These are phyloP conservation scores for Gryllus longicercus DNA, from an alignment of 2,888 invertebrate genomes.

Conservation along the genomic window DNA sequence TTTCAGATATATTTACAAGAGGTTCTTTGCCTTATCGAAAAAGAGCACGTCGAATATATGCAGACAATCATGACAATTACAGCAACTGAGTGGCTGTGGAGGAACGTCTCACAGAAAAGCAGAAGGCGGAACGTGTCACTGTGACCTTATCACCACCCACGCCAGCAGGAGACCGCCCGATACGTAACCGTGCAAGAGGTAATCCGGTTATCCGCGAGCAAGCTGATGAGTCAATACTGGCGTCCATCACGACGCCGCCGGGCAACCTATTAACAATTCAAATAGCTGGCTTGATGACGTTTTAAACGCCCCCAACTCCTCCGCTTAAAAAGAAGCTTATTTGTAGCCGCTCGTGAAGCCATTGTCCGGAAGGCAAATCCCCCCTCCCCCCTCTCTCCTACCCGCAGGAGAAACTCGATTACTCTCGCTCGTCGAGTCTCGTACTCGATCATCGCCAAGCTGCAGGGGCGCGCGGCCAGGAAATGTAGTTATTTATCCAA, in stretches of 20 bases:
- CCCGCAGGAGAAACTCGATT: not conserved
- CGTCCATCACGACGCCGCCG: not conserved
- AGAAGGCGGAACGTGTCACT: too few species aligned
- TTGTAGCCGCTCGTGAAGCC: not conserved
- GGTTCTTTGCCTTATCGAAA: too few species aligned
- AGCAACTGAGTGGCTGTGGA: too few species aligned
- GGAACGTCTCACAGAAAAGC: too few species aligned
- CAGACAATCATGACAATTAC: too few species aligned
- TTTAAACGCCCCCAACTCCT: not conserved
- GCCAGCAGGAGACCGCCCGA: too few species aligned
- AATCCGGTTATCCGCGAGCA: not conserved
- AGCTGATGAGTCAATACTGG: not conserved
- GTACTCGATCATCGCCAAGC: not conserved
- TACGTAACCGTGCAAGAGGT: not conserved
- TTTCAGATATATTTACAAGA: too few species aligned
- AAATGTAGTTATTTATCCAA: conserved; percentile 17
- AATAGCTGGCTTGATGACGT: not conserved
- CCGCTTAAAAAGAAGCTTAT: not conserved
- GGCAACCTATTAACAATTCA: not conserved
- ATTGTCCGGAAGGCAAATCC: not conserved
- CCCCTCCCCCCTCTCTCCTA: not conserved
- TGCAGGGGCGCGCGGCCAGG: not conserved
- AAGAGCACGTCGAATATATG: too few species aligned
- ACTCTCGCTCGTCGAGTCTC: not conserved
- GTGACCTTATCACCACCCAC: too few species aligned